Percentiles rank a stretch among this genome's conserved stretches.
These are phyloP conservation scores for Melipona bicolor DNA, from an alignment of 2,888 invertebrate genomes.

Conservation along the genomic window DNA sequence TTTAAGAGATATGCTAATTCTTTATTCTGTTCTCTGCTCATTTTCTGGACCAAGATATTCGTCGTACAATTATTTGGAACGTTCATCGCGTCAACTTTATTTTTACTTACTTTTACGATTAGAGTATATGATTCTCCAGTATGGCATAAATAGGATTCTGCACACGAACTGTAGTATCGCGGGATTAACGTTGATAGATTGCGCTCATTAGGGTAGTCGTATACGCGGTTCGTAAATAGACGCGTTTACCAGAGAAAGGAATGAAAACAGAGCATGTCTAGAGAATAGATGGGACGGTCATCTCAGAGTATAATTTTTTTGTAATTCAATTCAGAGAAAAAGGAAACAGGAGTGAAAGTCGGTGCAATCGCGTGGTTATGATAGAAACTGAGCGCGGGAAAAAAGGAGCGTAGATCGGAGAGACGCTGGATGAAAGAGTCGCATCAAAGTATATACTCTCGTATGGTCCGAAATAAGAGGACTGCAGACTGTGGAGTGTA, in stretches of 20 bases:
- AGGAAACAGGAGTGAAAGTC: slow-evolving; percentile 29
- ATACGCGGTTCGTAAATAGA: background rate
- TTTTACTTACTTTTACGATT: background rate
- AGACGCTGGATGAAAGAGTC: slow-evolving; percentile 46
- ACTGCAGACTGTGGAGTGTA: background rate
- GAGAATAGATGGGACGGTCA: background rate
- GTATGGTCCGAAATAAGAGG: slow-evolving; percentile 3
- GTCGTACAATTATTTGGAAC: background rate
- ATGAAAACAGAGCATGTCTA: background rate
- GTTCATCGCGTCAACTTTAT: background rate
- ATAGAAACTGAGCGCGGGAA: slow-evolving; percentile 20
- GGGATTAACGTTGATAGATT: background rate
- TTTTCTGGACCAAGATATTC: background rate
- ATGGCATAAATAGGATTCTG: background rate
- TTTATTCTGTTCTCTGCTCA: background rate
- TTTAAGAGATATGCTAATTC: background rate
- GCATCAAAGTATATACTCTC: slow-evolving; percentile 39
- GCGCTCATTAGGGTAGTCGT: background rate
- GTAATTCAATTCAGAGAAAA: slow-evolving; percentile 18
- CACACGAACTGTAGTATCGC: background rate
- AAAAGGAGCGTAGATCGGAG: slow-evolving; percentile 33
- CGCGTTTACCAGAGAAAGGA: background rate
- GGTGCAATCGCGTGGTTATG: slow-evolving; percentile 11
- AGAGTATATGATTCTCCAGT: background rate
- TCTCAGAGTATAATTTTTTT: background rate